Evolutionary conservation across 2,888 invertebrate species (phyloP), one percentile per base, ranked within the genome.

Genomic region (Polietes domitor): DNA sequence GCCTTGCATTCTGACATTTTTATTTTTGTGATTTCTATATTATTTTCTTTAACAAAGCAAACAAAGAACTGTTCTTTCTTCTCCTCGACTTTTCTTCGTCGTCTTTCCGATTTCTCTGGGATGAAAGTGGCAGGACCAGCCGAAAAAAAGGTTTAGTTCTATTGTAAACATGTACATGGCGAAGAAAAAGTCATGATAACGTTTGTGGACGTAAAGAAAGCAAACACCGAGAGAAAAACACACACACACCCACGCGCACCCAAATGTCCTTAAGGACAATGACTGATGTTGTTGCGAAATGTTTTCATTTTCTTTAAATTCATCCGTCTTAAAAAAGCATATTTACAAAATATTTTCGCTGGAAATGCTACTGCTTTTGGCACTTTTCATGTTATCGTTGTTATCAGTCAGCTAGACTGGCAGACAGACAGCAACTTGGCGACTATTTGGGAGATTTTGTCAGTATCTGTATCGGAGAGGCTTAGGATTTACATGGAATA

Each of bases 211-310:
- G 28, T 61, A 61, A 61, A 21, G 61, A 28, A 53, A 70, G 74
- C 74, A 37, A 41, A 61, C 73, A 82, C 21, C 17, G 17, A 41
- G 17, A 41, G 37, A 43, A n/a, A 26, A 43, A 26, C 28, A 15
- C 19, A 17, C 68, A 68, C 61, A 71, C 75, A 32, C 17, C 53
- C 32, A 32, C 9, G 47, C 12, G n/a, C 19, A 65, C 12, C 28
- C 19, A 41, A 19, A 65, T 63, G 63, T 63, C 89, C 89, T 89
- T 89, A 86, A 89, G 90, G 90, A 89, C 89, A 87, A 89, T 89
- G 89, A 89, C 89, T 89, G 89, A 89, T 89, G 89, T 88, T 88
- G 88, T 88, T 79, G 87, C 87, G 86, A 88, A 87, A 86, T 87
- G 73, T 88, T 87, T 87, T 87, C 86, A 87, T 86, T 88, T 88